phyloP scores from a whole-genome alignment of 2,797 vertebrate species.

The Micrastur ruficollis region DNA sequence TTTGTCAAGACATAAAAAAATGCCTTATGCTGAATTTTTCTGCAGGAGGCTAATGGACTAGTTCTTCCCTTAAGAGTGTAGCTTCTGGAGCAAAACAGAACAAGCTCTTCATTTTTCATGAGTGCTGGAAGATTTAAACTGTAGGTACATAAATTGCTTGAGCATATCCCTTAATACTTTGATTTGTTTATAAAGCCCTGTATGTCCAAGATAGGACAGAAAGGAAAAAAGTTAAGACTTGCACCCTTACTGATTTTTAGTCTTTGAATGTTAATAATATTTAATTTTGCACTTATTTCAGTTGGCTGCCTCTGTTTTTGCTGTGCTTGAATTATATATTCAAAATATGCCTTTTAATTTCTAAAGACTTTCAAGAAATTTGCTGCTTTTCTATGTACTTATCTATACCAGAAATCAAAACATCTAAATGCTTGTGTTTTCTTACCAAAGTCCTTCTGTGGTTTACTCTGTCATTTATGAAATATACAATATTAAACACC shows the following conservation, averaged over 20 bases:
- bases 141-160: neutral
- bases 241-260: neutral
- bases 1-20: slow-evolving; percentile 15
- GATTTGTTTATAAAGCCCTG: neutral
- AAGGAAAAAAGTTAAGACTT: neutral
- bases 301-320: neutral
- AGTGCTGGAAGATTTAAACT: neutral
- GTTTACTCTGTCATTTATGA: neutral
- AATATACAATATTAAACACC: neutral
- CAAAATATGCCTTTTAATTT: neutral
- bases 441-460: neutral
- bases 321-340: neutral
- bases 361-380: neutral
- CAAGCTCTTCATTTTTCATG: neutral
- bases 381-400: neutral
- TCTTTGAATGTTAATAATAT: neutral
- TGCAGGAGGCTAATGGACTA: neutral
- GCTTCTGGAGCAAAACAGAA: neutral
- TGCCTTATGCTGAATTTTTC: neutral
- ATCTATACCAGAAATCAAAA: neutral
- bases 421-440: neutral
- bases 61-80: neutral
- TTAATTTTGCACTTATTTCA: neutral
- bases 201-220: neutral
- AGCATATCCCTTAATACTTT: neutral